Evolutionary conservation across 2,797 vertebrate genomes (phyloP), one percentile per base, ranked within the genome.

Genomic region (Catharus ustulatus): DNA sequence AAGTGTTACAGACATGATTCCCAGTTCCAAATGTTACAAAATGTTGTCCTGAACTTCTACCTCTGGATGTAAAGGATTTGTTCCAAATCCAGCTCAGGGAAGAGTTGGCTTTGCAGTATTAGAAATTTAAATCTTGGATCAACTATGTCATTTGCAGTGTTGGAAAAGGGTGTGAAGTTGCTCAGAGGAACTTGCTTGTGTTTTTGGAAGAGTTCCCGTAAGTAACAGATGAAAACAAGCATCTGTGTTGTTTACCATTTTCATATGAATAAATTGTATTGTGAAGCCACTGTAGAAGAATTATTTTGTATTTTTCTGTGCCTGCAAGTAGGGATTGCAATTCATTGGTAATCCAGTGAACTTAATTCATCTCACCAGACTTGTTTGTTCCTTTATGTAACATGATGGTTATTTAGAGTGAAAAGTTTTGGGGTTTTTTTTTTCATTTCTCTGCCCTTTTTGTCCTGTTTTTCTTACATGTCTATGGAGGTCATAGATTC

Each of bases 1-100:
- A 80, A 86, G 83, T 81, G 45, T 87, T 82, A 69, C 11, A 54
- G 91, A 95, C 58, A 51, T 27, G 11, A 30, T 94, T 97, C 93
- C 93, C 26, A 9, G 79, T 91, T 96, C 80, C 86, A 64, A 74
- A 92, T 75, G 42, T 59, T 90, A 73, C 84, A 90, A 84, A 95
- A 92, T 75, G 54, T 91, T 94, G 74, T 87, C 95, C 76, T 97
- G 94, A 90, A 85, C 93, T 91, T 80, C 43, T n/a, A 22, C 87
- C 87, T 86, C 91, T 92, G 77, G 85, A 72, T 95, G 93, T 75
- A 95, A 94, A 92, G 91, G 92, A 82, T 94, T 93, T 95, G 43
- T 71, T 89, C 88, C 90, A 96, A 89, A 96, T 86, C 51, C 64
- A 87, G 85, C 80, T 94, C 55, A 71, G 52, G 64, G 89, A 92